phyloP scores from a whole-genome alignment of 2,888 invertebrate species.

The Chrysolina oricalcia region DNA sequence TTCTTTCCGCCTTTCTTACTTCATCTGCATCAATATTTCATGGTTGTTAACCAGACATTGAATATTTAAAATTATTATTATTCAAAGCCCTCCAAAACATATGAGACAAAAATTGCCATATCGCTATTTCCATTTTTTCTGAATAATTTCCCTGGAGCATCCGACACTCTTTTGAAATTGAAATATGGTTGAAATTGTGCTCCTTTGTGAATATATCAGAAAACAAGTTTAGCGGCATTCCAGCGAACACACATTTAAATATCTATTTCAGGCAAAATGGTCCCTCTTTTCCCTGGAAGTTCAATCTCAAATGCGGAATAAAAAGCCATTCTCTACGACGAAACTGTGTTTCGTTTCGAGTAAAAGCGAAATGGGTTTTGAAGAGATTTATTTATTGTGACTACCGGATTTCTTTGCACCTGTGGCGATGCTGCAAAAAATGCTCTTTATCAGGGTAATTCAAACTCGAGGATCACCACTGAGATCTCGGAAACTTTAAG shows the following conservation, averaged over 20 bases:
- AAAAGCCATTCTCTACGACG: constrained; percentile 25
- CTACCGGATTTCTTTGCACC: neutral
- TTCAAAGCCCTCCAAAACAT: neutral
- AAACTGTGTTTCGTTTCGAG: neutral
- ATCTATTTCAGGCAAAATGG: constrained; percentile 44
- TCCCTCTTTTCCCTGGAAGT: constrained; percentile 26
- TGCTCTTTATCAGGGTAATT: neutral
- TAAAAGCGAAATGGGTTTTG: neutral
- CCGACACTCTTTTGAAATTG: constrained; percentile 50
- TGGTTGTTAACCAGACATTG: no score
- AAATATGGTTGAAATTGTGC: constrained; percentile 51
- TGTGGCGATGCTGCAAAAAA: neutral
- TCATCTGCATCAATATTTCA: no score
- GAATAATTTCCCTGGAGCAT: constrained; percentile 23
- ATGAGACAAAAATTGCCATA: no score
- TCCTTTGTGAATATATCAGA: constrained; percentile 50
- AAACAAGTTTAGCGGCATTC: constrained; percentile 48
- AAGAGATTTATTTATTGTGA: constrained; percentile 5
- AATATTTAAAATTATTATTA: neutral
- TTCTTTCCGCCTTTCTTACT: no score
- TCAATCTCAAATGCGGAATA: constrained; percentile 29
- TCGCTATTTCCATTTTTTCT: neutral
- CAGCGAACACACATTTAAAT: constrained; percentile 47
- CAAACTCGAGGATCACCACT: no score
- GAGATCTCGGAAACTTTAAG: no score